phyloP scores from a whole-genome alignment of 2,888 invertebrate genomes.

The Chaitophorus viminalis region DNA sequence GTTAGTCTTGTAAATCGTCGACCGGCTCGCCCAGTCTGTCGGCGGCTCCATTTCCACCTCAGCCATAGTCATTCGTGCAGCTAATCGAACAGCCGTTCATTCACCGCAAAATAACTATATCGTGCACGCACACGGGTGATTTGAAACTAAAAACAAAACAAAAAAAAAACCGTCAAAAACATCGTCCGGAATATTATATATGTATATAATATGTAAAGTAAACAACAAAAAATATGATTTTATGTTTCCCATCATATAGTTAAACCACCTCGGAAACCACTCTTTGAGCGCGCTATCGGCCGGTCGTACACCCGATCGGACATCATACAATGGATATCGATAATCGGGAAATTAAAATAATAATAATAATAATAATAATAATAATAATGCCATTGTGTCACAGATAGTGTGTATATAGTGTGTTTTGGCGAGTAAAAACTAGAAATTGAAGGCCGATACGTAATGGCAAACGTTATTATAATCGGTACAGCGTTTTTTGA shows the following conservation, averaged over 20 bases:
- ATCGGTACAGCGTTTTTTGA: background rate
- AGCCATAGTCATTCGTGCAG: conserved; percentile 79
- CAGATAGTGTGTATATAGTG: no score
- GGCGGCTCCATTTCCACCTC: conserved; percentile 67
- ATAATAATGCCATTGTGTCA: no score
- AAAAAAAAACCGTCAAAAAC: background rate
- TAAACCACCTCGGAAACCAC: no score
- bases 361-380: no score
- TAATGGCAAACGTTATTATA: background rate
- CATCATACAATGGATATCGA: no score
- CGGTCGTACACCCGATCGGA: background rate
- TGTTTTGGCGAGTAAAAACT: background rate
- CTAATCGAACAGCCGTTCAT: conserved; percentile 70
- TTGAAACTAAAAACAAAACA: conserved; percentile 7
- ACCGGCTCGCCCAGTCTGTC: conserved; percentile 64
- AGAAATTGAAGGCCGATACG: background rate
- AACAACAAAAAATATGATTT: no score
- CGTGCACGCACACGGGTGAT: background rate
- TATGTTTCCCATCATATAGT: no score
- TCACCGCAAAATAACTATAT: conserved; percentile 28
- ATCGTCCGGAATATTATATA: background rate
- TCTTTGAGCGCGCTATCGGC: no score
- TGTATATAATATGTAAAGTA: background rate
- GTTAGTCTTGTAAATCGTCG: conserved; percentile 68
- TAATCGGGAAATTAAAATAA: no score